Conservation (phyloP, 1,140 invertebrate species). For the Protaetia brevitarsis region DNA sequence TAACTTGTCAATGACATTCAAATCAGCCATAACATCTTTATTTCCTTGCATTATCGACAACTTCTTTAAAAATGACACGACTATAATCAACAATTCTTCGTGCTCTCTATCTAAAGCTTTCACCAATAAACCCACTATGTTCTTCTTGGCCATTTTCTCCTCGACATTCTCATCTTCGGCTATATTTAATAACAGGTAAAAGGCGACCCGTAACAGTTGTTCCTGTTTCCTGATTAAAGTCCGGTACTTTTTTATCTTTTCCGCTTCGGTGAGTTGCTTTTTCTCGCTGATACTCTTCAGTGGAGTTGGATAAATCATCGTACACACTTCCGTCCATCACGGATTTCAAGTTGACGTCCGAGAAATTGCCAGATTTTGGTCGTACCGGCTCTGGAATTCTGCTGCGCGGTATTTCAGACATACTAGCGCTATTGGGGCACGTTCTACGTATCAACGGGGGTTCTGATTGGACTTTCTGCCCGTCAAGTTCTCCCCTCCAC, state of each 20-base stretch:
- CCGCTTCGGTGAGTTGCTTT: slow-evolving; percentile 65
- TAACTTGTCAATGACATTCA: slow-evolving; percentile 72
- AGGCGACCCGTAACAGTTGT: slow-evolving; percentile 80
- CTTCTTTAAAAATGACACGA: slow-evolving; percentile 93
- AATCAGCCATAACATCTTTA: slow-evolving; percentile 83
- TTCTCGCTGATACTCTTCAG: slow-evolving; percentile 73
- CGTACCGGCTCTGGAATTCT: slow-evolving; percentile 64
- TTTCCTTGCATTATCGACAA: slow-evolving; percentile 93
- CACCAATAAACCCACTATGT: slow-evolving; percentile 84
- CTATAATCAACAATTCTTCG: slow-evolving; percentile 84
- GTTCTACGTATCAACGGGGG: slow-evolving; percentile 40
- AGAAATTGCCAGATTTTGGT: slow-evolving; percentile 65
- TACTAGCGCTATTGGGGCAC: slow-evolving; percentile 45
- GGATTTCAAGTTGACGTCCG: slow-evolving; percentile 47
- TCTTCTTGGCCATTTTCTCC: slow-evolving; percentile 95
- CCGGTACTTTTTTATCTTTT: slow-evolving; percentile 42
- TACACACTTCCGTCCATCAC: slow-evolving; percentile 59
- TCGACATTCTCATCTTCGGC: slow-evolving; percentile 93
- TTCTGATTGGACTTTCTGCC: slow-evolving; percentile 49
- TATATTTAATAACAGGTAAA: slow-evolving; percentile 91
- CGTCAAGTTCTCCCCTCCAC: slow-evolving; percentile 87
- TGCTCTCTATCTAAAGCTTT: slow-evolving; percentile 83
- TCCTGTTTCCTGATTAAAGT: slow-evolving; percentile 78
- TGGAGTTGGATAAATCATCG: slow-evolving; percentile 61
- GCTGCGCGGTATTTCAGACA: slow-evolving; percentile 60